A percentile compares a stretch with the other conserved stretches of the same genome.
phyloP scores from a whole-genome alignment of 1,140 invertebrate genomes.

The Campoletis sonorensis region DNA sequence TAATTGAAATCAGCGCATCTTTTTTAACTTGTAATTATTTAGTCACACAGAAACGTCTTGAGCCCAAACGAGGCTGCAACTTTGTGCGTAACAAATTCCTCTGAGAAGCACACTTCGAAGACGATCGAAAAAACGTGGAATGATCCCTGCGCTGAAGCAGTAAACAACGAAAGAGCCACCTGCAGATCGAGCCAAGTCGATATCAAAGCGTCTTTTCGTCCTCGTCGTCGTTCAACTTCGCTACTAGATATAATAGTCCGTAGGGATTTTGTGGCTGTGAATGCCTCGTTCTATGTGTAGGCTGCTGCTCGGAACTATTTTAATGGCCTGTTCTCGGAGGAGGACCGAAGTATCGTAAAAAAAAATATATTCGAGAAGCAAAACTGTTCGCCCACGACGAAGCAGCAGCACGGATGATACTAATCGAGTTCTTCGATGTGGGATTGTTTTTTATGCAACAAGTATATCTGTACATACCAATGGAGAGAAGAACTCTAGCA shows the following conservation, averaged over 20 bases:
- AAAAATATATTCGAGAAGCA: conserved; percentile 36
- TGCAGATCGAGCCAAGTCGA: conserved; percentile 59
- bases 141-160: neutral
- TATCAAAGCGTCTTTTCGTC: conserved; percentile 49
- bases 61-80: too few species aligned
- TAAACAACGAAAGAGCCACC: conserved; percentile 41
- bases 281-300: neutral
- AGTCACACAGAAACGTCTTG: too few species aligned
- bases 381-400: conserved; percentile 41
- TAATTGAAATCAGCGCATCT: too few species aligned
- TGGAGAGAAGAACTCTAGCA: neutral
- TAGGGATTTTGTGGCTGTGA: conserved; percentile 38
- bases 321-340: conserved; percentile 35
- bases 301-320: conserved; percentile 32
- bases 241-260: conserved; percentile 39
- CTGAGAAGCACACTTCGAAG: too few species aligned
- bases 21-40: too few species aligned
- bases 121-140: too few species aligned
- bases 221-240: neutral
- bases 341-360: conserved; percentile 24
- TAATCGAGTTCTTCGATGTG: conserved; percentile 25
- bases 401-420: conserved; percentile 12
- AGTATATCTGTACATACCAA: neutral
- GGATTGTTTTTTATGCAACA: too few species aligned
- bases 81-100: too few species aligned